Percentiles rank a stretch among this genome's conserved stretches.
Evolutionary conservation across 2,797 vertebrate species (phyloP).

Genomic region (Neoniphon sammara): DNA sequence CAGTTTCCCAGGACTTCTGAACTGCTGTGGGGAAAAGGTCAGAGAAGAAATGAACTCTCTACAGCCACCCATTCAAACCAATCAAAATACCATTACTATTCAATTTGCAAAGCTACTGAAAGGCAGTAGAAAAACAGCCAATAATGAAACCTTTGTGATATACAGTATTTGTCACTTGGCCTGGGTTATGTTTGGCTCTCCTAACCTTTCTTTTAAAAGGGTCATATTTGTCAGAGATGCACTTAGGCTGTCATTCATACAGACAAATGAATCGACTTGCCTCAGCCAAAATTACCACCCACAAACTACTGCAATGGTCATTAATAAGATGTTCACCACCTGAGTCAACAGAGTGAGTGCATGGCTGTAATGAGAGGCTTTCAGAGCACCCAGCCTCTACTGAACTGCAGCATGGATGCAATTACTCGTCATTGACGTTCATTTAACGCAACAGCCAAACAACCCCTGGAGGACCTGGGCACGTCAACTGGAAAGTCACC

Average conservation of each 20-base stretch:
- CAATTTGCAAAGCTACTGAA: conserved; percentile 11
- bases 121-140: conserved; percentile 12
- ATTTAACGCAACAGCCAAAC: conserved; percentile 55
- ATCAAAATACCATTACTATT: conserved; percentile 36
- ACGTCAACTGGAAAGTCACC: conserved; percentile 26
- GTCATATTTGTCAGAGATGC: conserved; percentile 39
- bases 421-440: conserved; percentile 63
- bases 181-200: conserved; percentile 29
- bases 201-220: conserved; percentile 16
- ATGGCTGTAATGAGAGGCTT: conserved; percentile 62
- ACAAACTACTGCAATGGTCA: conserved; percentile 62
- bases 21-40: conserved; percentile 23
- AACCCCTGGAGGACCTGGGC: conserved; percentile 28
- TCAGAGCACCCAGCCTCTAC: conserved; percentile 45
- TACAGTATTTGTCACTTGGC: conserved; percentile 33
- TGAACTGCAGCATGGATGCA: conserved; percentile 64
- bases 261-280: conserved; percentile 58
- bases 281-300: conserved; percentile 66
- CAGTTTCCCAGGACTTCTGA: conserved; percentile 39
- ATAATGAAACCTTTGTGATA: conserved; percentile 19
- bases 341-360: conserved; percentile 76
- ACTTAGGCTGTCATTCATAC: conserved; percentile 56
- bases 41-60: conserved; percentile 24
- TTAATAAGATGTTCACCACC: conserved; percentile 74
- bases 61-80: conserved; percentile 42